phyloP scores from a whole-genome alignment of 2,113 vertebrate genomes.

The Sceloporus undulatus region DNA sequence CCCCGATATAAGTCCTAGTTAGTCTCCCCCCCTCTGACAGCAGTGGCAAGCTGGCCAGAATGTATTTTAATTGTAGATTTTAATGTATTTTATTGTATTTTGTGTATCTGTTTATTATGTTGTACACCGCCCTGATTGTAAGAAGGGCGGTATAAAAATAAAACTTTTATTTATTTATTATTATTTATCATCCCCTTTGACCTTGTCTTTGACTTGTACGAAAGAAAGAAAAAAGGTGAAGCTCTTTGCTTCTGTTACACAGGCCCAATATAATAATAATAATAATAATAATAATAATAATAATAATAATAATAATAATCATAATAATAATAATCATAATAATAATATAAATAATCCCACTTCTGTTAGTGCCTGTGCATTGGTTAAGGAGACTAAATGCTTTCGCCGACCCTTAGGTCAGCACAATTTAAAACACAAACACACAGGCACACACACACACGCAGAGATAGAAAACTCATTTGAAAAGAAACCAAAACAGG shows the following conservation, averaged over 20 bases:
- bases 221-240: background rate
- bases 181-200: no score
- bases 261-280: slow-evolving; percentile 21
- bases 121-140: no score
- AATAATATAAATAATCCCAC: slow-evolving; percentile 55
- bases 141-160: no score
- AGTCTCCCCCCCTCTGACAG: no score
- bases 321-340: background rate
- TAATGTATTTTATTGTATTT: no score
- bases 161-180: no score
- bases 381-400: slow-evolving; percentile 45
- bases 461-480: background rate
- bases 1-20: no score
- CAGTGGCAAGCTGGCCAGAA: no score
- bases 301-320: background rate
- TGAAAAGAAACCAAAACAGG: background rate
- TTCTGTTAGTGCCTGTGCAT: slow-evolving; percentile 45
- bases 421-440: background rate
- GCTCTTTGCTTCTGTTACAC: slow-evolving; percentile 14
- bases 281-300: no score
- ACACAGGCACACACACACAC: background rate
- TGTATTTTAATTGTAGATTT: no score
- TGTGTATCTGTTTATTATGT: no score
- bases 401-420: background rate
- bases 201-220: no score